A percentile compares a stretch with the other conserved stretches of the same genome.
Evolutionary conservation across 35 echinoderm and acorn worm species (phyloP).

Genomic region (Stichopus chloronotus): DNA sequence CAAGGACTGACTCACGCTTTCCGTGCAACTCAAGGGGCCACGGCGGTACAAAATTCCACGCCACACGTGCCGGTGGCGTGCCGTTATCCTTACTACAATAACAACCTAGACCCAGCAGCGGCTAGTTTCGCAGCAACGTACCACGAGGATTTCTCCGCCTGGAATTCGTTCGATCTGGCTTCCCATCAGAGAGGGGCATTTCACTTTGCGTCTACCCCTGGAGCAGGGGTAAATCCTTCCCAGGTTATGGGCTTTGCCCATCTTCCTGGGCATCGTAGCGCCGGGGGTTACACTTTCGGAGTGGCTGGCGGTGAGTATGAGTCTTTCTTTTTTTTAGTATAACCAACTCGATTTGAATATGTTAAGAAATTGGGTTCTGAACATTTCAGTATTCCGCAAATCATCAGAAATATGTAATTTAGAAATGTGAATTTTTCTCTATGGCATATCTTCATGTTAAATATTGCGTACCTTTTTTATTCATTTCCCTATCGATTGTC

Average conservation of each 20-base stretch:
- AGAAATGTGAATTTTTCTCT: too few species aligned
- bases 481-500: too few species aligned
- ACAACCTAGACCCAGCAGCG: constrained; percentile 3
- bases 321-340: not conserved
- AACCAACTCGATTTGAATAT: not conserved
- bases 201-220: constrained; percentile 31
- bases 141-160: constrained; percentile 55
- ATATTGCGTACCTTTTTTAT: too few species aligned
- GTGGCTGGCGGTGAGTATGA: constrained; percentile 35
- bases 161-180: constrained; percentile 54
- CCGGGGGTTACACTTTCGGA: constrained; percentile 36
- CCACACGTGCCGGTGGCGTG: constrained; percentile 51
- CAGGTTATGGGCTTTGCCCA: constrained; percentile 38
- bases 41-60: constrained; percentile 22
- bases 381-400: too few species aligned
- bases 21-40: constrained; percentile 21
- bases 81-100: constrained; percentile 56
- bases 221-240: not conserved
- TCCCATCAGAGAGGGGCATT: constrained; percentile 45
- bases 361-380: too few species aligned
- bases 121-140: constrained; percentile 22
- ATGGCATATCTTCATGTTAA: too few species aligned
- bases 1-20: constrained; percentile 37
- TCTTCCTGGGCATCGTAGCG: constrained; percentile 13
- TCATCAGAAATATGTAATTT: too few species aligned